phyloP scores from a whole-genome alignment of 1,140 invertebrate species.

The Drosophila dunni region DNA sequence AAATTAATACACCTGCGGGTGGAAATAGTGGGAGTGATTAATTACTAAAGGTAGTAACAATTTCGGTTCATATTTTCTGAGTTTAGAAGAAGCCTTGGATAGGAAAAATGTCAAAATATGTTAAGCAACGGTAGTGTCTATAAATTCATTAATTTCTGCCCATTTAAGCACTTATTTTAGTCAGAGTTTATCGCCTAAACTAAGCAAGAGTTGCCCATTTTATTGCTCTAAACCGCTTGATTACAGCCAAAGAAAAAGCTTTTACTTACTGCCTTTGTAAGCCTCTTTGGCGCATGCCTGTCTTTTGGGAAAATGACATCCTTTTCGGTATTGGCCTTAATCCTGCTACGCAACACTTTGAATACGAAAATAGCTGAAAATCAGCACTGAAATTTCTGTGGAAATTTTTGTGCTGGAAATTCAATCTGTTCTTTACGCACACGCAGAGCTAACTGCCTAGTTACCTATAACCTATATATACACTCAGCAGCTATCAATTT shows the following conservation, averaged over 20 bases:
- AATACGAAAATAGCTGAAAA: neutral
- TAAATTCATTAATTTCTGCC: too few relatives aligned
- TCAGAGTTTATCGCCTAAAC: too few relatives aligned
- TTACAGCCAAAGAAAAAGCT: neutral
- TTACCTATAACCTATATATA: slow-evolving; percentile 42
- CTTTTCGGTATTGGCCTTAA: neutral
- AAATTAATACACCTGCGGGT: neutral
- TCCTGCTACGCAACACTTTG: slow-evolving; percentile 10
- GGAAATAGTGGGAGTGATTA: too few relatives aligned
- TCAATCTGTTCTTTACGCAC: slow-evolving; percentile 11
- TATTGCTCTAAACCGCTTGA: too few relatives aligned
- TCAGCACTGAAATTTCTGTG: too few relatives aligned
- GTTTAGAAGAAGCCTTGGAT: too few relatives aligned
- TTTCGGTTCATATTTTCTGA: too few relatives aligned
- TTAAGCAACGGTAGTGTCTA: too few relatives aligned
- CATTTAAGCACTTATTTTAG: too few relatives aligned
- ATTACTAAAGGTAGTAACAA: too few relatives aligned
- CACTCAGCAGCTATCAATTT: slow-evolving; percentile 23
- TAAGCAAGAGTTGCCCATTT: too few relatives aligned
- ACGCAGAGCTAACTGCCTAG: slow-evolving; percentile 24
- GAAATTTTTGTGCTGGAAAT: neutral
- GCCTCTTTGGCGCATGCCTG: neutral
- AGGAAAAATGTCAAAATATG: too few relatives aligned
- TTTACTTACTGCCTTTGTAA: neutral
- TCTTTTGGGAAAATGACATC: neutral